phyloP scores from a whole-genome alignment of 92 coral and sea anemone species.

The Hydrozoanthus gracilis region DNA sequence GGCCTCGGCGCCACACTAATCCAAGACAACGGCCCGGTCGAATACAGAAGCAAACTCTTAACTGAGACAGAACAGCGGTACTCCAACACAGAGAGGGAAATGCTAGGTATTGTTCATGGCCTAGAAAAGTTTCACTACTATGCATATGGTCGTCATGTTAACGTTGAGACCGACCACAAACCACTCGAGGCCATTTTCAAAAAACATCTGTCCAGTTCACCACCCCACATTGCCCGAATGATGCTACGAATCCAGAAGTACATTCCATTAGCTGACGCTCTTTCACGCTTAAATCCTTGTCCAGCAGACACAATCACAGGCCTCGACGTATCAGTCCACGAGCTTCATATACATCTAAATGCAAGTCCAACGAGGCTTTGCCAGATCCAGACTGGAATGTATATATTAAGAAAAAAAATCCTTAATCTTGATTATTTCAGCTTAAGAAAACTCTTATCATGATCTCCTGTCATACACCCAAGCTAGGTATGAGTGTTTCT shows the following conservation, averaged over 20 bases:
- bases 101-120: conserved; percentile 73
- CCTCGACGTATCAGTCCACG: conserved; percentile 69
- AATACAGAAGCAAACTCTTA: conserved; percentile 67
- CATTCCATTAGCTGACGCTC: conserved; percentile 67
- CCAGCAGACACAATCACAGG: conserved; percentile 71
- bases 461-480: no score
- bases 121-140: conserved; percentile 71
- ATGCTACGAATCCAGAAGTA: not conserved
- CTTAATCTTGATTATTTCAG: no score
- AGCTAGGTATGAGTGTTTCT: no score
- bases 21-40: conserved; percentile 71
- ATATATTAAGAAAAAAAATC: no score
- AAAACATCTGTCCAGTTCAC: not conserved
- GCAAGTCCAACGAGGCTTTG: conserved; percentile 75
- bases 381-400: no score
- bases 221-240: no score
- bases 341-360: conserved; percentile 74
- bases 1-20: conserved; percentile 70
- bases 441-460: no score
- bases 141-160: conserved; percentile 64
- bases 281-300: conserved; percentile 66
- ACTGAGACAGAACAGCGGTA: conserved; percentile 67
- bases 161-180: not conserved
- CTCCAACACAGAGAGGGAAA: conserved; percentile 72
- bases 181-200: not conserved